phyloP scores from a whole-genome alignment of 1,140 invertebrate species.

The Drosophila melanica region DNA sequence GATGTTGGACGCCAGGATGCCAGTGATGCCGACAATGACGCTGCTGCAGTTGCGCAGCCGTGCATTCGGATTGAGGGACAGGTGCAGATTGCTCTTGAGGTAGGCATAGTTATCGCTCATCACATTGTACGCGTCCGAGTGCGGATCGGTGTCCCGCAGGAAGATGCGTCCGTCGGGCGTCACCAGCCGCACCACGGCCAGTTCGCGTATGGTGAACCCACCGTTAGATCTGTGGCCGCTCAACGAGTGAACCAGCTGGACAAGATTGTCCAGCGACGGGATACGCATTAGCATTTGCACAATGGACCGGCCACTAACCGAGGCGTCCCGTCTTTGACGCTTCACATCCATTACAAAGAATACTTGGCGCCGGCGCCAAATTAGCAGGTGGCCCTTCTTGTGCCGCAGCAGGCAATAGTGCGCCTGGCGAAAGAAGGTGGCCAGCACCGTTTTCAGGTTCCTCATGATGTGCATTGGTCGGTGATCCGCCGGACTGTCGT shows the following conservation, averaged over 20 bases:
- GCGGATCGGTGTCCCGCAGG: conserved; percentile 41
- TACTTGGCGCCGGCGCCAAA: conserved; percentile 52
- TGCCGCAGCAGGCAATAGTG: conserved; percentile 60
- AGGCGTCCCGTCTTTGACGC: conserved; percentile 27
- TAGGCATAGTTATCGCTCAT: conserved; percentile 71
- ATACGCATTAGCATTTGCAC: conserved; percentile 60
- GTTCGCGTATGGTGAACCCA: conserved; percentile 60
- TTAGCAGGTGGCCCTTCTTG: conserved; percentile 50
- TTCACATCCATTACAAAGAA: conserved; percentile 70
- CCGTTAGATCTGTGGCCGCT: conserved; percentile 32
- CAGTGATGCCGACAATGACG: conserved; percentile 61
- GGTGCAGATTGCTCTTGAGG: conserved; percentile 57
- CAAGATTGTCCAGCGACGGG: conserved; percentile 56
- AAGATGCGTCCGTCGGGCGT: conserved; percentile 58
- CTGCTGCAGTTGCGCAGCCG: conserved; percentile 54
- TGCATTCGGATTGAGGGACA: conserved; percentile 45
- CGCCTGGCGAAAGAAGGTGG: conserved; percentile 49
- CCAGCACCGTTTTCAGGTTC: conserved; percentile 42
- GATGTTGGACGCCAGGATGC: conserved; percentile 74
- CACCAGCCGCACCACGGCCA: conserved; percentile 63
- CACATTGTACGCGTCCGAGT: conserved; percentile 44
- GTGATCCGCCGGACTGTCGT: background rate
- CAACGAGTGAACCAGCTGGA: conserved; percentile 51
- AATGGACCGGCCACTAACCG: conserved; percentile 22
- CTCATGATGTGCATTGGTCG: conserved; percentile 32